phyloP scores from a whole-genome alignment of 1,140 invertebrate genomes.

The Octopus bimaculoides region DNA sequence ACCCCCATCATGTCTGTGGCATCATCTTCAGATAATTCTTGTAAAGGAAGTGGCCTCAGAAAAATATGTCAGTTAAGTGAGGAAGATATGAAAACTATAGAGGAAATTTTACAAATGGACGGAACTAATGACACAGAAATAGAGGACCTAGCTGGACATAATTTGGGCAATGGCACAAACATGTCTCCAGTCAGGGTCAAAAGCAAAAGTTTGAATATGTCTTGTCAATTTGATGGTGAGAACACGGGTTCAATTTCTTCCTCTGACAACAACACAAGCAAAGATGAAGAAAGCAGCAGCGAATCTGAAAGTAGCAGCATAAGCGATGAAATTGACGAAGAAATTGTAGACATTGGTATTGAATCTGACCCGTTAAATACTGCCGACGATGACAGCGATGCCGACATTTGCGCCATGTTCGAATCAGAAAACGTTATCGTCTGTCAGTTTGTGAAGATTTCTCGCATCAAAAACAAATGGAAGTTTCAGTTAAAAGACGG shows the following conservation, averaged over 20 bases:
- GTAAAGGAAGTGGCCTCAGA: background rate
- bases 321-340: background rate
- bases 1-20: too few relatives aligned
- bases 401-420: background rate
- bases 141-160: too few relatives aligned
- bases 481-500: conserved; percentile 99
- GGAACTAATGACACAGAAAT: background rate
- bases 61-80: background rate
- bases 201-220: too few relatives aligned
- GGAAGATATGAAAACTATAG: background rate
- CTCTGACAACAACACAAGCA: background rate
- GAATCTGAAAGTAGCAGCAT: background rate
- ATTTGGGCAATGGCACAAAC: too few relatives aligned
- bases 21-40: too few relatives aligned
- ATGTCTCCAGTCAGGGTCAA: too few relatives aligned
- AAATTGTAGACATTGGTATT: background rate
- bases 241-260: background rate
- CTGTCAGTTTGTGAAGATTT: conserved; percentile 68
- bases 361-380: background rate
- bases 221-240: background rate
- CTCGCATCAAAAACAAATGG: conserved; percentile 96
- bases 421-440: conserved; percentile 1
- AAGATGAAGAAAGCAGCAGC: background rate
- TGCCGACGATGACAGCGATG: background rate
- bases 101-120: background rate